Evolutionary conservation across 2,113 vertebrate species (phyloP).

Genomic region (Leptosomus discolor): DNA sequence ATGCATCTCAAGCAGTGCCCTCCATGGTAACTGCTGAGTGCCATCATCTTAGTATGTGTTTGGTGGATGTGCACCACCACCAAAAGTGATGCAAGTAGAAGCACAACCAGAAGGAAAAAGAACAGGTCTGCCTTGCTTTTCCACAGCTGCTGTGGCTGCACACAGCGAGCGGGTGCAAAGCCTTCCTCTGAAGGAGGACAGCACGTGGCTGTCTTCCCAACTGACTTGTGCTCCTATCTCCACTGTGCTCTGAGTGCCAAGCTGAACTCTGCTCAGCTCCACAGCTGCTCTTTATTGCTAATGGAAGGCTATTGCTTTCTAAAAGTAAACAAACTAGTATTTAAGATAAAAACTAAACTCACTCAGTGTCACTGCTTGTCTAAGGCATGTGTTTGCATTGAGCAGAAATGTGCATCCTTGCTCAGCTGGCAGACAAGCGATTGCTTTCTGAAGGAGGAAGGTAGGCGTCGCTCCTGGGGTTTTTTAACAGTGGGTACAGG

Average conservation of each 20-base stretch:
- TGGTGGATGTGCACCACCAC: neutral
- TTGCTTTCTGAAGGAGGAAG: conserved; percentile 61
- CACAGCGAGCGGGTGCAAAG: accelerated
- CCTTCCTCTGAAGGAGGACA: neutral
- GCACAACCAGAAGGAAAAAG: neutral
- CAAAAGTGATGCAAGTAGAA: neutral
- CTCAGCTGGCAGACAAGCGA: conserved; percentile 54
- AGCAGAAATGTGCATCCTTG: conserved; percentile 67
- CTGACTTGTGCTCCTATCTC: neutral
- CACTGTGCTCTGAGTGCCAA: neutral
- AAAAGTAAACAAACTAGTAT: neutral
- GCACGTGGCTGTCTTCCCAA: accelerated
- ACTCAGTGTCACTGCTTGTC: neutral
- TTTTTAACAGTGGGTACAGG: neutral
- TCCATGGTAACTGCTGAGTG: neutral
- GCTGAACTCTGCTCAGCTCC: neutral
- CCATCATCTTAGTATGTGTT: neutral
- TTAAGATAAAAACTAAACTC: neutral
- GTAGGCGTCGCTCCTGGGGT: neutral
- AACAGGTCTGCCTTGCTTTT: neutral
- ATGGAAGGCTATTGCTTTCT: neutral
- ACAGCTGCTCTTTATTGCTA: neutral
- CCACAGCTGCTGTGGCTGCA: neutral
- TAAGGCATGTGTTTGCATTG: neutral
- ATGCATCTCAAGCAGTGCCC: neutral